Percentiles rank a stretch among this genome's conserved stretches.
Evolutionary conservation across 23 tunicate species (phyloP).

Genomic region (Clavelina lepadiformis): DNA sequence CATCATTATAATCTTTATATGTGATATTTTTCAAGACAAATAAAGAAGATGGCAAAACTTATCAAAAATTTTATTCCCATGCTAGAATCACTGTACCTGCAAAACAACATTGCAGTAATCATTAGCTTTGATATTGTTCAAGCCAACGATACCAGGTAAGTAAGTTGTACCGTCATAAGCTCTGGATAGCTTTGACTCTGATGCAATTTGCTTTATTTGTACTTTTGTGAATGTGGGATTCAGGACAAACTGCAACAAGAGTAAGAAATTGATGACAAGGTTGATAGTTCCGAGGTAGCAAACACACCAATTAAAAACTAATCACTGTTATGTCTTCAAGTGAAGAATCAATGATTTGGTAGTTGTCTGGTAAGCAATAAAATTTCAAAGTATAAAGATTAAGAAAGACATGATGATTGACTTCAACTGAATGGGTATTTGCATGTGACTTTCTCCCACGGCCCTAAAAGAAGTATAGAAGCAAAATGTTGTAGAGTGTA

Average conservation of each 20-base stretch:
- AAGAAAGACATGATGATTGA: slow-evolving; percentile 87
- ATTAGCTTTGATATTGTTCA: slow-evolving; percentile 95
- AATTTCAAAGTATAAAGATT: slow-evolving; percentile 88
- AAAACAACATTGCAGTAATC: slow-evolving; percentile 95
- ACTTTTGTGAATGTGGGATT: slow-evolving; percentile 81
- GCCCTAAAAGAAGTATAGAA: slow-evolving; percentile 72
- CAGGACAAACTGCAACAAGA: slow-evolving; percentile 55
- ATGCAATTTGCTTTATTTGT: slow-evolving; percentile 46
- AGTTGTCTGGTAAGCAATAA: slow-evolving; percentile 95
- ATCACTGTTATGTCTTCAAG: slow-evolving; percentile 84
- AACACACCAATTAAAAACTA: not conserved
- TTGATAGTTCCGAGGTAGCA: not conserved
- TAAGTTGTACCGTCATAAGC: slow-evolving; percentile 93
- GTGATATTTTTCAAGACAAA: not conserved
- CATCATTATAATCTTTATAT: too few species aligned
- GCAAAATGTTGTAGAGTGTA: too few species aligned
- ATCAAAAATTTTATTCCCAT: not conserved
- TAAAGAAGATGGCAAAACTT: not conserved
- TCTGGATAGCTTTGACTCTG: slow-evolving; percentile 45
- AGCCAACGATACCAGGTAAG: slow-evolving; percentile 87
- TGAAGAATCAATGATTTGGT: slow-evolving; percentile 88
- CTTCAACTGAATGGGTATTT: slow-evolving; percentile 87
- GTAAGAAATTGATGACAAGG: too few species aligned
- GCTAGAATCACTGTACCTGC: slow-evolving; percentile 40
- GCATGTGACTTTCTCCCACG: slow-evolving; percentile 88